Base-by-base conservation (phyloP, 1,140 invertebrate genomes). In the Trachymyrmex septentrionalis region DNA sequence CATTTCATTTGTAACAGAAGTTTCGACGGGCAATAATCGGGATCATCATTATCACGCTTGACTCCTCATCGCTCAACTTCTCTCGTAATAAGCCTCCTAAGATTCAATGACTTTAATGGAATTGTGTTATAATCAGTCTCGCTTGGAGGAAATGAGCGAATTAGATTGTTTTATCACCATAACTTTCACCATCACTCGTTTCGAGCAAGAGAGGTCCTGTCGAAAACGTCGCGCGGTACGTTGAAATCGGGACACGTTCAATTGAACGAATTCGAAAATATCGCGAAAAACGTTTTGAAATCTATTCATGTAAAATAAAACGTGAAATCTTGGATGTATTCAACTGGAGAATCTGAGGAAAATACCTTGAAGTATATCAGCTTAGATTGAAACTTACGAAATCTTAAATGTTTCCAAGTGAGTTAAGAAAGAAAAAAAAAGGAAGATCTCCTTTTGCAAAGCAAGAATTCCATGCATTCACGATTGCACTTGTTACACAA, bases 71-170 rank as follows among this genome's bases (percentile, higher is more conserved):
- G 38, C 4, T 34, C 10, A 16, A 12, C 3, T 44, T 3, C 48
- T 50, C 67, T 50, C 69, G 27, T 84, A 84, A 84, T 84, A 84
- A 84, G 55, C 24, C 24, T 73, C 44, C 80, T 61, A 24, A 61
- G 80, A 84, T 73, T 82, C 63, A 84, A 27, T n/a, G 55, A 84
- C 69, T 73, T 78, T 73, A 73, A 50, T 59, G 44, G 34, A 86
- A 86, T 59, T 78, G 66, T 78, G 66, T 78, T 57, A 78, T 48
- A 78, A 78, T 78, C 48, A 50, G 30, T 66, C 24, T n/a, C 38
- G n/a, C 44, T 50, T 24, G 27, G 21, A 19, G 10, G 53, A 44
- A 10, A 38, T 3, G 44, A 19, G 14, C 30, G n/a, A 53, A 78
- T 55, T n/a, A 30, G 44, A 61, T 38, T 21, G 38, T 55, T 48